Evolutionary conservation across 2,888 invertebrate genomes (phyloP), one percentile per base, ranked within the genome.

Genomic region (Microctonus hyperodae): DNA sequence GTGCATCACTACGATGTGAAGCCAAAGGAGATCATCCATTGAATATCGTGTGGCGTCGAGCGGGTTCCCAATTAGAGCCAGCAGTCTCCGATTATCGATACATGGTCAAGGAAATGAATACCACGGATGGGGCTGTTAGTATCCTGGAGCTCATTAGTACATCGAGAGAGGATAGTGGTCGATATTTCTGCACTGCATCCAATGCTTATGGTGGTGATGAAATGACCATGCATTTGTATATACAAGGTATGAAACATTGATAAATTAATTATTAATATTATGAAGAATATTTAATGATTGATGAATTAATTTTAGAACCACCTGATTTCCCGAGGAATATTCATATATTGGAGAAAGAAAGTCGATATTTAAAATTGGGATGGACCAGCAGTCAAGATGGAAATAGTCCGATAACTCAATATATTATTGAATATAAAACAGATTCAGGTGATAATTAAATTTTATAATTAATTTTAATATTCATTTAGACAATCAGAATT

Each of bases 381-480:
- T 97, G 96, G 97, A 92, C 92, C 33, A 92, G 92, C 74, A 95
- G 95, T 10, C 94, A 94, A 79, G 92, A 93, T 72, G 95, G 95
- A 69, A 95, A 95, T 78, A 94, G 94, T 82, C 93, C 94, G 28
- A 92, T 97, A 71, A 92, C 91, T 69, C 92, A 92, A 82, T 96
- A 95, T 83, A 92, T 94, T 70, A 90, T 96, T 37, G 95, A 95
- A 84, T 95, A 93, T 83, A 96, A 95, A 83, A 91, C 92, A 79
- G 92, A 92, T 69, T 88, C 92, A 86, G 92, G 92, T 91, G 53
- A 22, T 59, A 10, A 16, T 16, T 40, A 9, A n/a, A 28, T n/a
- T 10, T n/a, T 25, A 9, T 31, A 51, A 16, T 25, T 7, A 28
- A 28, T 28, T 28, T 5, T 3, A 40, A 25, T n/a, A n/a, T n/a